Conservation (phyloP, 1,140 invertebrate genomes). For the Drosophila ananassae region DNA sequence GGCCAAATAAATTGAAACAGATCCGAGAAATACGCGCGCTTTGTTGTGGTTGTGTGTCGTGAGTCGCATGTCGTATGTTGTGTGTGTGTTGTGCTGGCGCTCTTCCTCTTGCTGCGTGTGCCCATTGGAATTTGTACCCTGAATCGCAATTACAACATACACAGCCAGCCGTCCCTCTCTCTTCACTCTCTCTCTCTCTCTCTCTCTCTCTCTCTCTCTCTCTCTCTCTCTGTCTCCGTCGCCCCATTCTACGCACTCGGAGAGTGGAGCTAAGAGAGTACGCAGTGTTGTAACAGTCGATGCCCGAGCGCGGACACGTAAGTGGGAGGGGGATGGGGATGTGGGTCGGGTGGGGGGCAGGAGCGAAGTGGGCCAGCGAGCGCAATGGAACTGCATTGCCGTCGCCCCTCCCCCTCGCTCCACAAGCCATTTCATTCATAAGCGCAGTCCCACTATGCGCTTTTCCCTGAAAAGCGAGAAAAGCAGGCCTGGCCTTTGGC, state of each 20-base stretch:
- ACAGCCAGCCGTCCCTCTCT: slow-evolving; percentile 51
- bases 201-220: slow-evolving; percentile 13
- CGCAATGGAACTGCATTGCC: slow-evolving; percentile 33
- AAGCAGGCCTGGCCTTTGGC: slow-evolving; percentile 37
- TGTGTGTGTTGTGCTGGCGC: slow-evolving; percentile 8
- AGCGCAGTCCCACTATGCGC: slow-evolving; percentile 64
- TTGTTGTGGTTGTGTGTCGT: slow-evolving; percentile 25
- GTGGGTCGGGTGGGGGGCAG: slow-evolving; percentile 4
- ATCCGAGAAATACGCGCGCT: slow-evolving; percentile 70
- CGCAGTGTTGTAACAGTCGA: slow-evolving; percentile 36
- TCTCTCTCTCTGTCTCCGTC: background rate
- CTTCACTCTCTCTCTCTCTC: slow-evolving; percentile 5
- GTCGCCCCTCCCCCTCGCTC: slow-evolving; percentile 8
- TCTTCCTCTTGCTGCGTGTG: slow-evolving; percentile 65
- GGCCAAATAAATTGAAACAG: slow-evolving; percentile 45
- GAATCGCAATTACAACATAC: slow-evolving; percentile 80
- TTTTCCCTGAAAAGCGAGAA: slow-evolving; percentile 20
- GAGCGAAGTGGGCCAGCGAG: slow-evolving; percentile 4
- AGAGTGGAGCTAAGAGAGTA: slow-evolving; percentile 5
- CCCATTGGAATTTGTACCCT: slow-evolving; percentile 80
- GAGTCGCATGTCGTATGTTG: background rate
- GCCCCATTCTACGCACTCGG: slow-evolving; percentile 27
- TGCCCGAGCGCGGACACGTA: slow-evolving; percentile 17
- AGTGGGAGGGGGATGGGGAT: slow-evolving; percentile 4
- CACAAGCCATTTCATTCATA: slow-evolving; percentile 75